Evolutionary conservation across 2,888 invertebrate genomes (phyloP).

Genomic region (Zootermopsis nevadensis): DNA sequence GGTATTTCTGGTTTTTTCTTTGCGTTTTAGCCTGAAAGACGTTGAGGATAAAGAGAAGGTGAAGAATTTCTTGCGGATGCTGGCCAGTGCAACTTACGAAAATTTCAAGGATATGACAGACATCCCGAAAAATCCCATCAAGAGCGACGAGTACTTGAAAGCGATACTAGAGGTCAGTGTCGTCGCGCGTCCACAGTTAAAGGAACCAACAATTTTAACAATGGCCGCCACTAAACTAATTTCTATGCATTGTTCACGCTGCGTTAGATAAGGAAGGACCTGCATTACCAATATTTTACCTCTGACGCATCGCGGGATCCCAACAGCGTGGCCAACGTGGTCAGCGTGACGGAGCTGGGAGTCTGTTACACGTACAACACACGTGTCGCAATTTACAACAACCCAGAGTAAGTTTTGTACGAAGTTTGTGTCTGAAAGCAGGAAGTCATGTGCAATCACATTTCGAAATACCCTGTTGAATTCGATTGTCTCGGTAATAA

Average conservation of each 20-base stretch:
- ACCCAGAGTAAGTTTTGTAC: conserved; percentile 66
- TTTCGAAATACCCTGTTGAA: too few species aligned
- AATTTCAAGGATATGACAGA: not conserved
- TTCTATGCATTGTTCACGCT: too few species aligned
- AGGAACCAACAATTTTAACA: too few species aligned
- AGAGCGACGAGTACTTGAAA: not conserved
- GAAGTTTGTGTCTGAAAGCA: too few species aligned
- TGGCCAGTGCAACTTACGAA: not conserved
- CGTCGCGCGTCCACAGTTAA: too few species aligned
- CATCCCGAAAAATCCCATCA: not conserved
- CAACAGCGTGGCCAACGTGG: not conserved
- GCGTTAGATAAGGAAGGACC: too few species aligned
- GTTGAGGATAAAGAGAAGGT: not conserved
- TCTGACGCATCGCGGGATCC: too few species aligned
- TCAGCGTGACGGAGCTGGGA: not conserved
- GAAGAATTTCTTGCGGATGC: not conserved
- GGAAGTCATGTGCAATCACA: too few species aligned
- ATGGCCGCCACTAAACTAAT: too few species aligned
- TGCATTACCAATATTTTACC: too few species aligned
- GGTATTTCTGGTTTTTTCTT: too few species aligned
- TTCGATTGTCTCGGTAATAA: too few species aligned
- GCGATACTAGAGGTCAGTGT: not conserved
- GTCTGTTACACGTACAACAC: conserved; percentile 72
- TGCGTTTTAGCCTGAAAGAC: not conserved
- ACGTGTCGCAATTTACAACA: conserved; percentile 70